Evolutionary conservation across 2,888 invertebrate genomes (phyloP).

Genomic region (Yponomeuta cagnagella): DNA sequence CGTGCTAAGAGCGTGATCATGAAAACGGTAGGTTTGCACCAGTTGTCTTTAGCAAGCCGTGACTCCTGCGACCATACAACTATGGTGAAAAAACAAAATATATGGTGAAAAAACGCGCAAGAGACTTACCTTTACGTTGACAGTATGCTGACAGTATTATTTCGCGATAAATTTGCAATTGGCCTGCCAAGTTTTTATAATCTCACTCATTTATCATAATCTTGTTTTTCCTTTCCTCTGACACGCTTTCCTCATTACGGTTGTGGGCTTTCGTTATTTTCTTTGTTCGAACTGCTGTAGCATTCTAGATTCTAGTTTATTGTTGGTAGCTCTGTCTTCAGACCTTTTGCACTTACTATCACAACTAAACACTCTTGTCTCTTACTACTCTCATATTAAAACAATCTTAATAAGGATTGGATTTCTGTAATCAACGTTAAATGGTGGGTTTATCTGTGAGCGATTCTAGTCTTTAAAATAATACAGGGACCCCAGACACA

Average conservation of each 20-base stretch:
- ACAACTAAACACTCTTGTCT: neutral
- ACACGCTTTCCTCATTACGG: constrained; percentile 3
- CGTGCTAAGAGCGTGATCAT: no score
- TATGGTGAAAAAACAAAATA: neutral
- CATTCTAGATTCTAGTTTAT: neutral
- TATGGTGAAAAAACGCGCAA: no score
- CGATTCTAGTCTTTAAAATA: no score
- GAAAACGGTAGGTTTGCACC: no score
- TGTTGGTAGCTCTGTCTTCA: no score
- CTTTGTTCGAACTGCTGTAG: neutral
- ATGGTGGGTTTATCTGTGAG: no score
- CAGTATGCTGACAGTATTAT: neutral
- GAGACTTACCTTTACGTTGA: no score
- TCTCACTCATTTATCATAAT: neutral
- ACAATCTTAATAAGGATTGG: neutral
- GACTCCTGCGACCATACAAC: neutral
- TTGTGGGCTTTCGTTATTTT: neutral
- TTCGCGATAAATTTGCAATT: neutral
- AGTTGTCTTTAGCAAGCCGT: no score
- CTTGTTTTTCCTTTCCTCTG: neutral
- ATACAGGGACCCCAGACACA: no score
- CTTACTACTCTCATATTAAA: neutral
- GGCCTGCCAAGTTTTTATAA: neutral
- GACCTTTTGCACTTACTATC: neutral
- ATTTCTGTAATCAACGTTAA: no score